Conservation (phyloP, 2,888 invertebrate species). For the Temnothorax unifasciatus region DNA sequence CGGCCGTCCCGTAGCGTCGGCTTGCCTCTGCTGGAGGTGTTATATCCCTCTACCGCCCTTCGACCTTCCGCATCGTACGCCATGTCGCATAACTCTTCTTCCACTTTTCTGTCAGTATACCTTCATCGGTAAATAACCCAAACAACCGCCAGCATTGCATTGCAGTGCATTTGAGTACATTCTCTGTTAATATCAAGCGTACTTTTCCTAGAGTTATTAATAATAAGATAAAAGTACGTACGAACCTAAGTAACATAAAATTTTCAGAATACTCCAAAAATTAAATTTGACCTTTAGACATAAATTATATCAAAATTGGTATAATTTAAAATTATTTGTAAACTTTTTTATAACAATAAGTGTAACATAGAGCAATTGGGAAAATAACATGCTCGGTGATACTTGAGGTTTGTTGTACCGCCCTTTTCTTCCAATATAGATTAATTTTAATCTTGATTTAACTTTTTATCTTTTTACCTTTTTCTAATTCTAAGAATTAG, state of each 20-base stretch:
- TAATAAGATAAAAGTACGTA: neutral
- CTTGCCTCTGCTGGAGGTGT: slow-evolving; percentile 25
- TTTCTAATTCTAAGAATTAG: too few species aligned
- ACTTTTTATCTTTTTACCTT: too few species aligned
- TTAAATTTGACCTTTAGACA: neutral
- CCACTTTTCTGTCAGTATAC: slow-evolving; percentile 6
- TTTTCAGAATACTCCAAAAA: neutral
- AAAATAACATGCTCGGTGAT: neutral
- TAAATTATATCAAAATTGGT: neutral
- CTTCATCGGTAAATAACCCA: slow-evolving; percentile 20
- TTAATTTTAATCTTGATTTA: too few species aligned
- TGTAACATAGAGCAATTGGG: neutral
- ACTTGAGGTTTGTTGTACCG: neutral
- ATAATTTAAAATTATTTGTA: neutral
- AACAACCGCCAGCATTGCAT: neutral
- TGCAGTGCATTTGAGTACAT: neutral
- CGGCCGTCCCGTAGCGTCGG: slow-evolving; percentile 42
- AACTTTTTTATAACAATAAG: neutral
- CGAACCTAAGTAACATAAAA: neutral
- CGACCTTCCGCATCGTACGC: neutral
- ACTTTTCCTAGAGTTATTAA: neutral
- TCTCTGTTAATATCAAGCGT: neutral
- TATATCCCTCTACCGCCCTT: slow-evolving; percentile 21
- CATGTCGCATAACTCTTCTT: slow-evolving; percentile 36
- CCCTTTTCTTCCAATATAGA: too few species aligned